Base-by-base conservation (phyloP, 1,140 invertebrate species). In the Varroa destructor region DNA sequence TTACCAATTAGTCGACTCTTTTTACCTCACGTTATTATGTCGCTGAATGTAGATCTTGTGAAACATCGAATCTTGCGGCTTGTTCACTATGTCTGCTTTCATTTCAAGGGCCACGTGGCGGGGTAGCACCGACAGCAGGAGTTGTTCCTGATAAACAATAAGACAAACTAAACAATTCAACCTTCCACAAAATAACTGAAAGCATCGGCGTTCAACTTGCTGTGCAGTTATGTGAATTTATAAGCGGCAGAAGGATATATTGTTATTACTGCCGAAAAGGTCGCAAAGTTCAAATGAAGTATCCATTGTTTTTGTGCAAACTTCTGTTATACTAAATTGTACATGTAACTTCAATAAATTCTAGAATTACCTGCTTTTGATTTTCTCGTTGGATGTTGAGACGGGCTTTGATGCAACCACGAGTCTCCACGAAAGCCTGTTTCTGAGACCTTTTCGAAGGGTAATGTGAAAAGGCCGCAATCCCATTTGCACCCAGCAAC, bases 1-100 rank as follows among this genome's bases (percentile, higher is more conserved):
- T 8, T 51, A 51, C 8, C 8, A 8, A 51, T 51, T 25, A 25
- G 25, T 25, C 25, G 25, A 51, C 8, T 3, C 46, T 8, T 5
- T 5, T 51, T 80, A 95, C 92, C 91, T 94, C 79, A 97, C 93
- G 78, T 94, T 92, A 76, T 96, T 91, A 79, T 97, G 90, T 73
- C 89, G 85, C 79, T 95, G 90, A 77, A 97, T 96, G 82, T 96
- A 97, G 78, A 97, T 96, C 83, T 97, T 96, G 79, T 96, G 92
- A 80, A 96, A 97, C 83, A 91, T 92, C 54, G 89, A 88, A 78
- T 93, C 89, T 78, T 89, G 88, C 43, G 87, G 89, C 79, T 92
- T 89, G 55, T 86, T 89, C 42, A 90, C 90, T 77, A 96, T 93
- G 80, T 96, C 92, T 42, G 90, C 89, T 81, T 95, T 96, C 91